Conservation (phyloP, 2,888 invertebrate species). For the Syrphus vitripennis region DNA sequence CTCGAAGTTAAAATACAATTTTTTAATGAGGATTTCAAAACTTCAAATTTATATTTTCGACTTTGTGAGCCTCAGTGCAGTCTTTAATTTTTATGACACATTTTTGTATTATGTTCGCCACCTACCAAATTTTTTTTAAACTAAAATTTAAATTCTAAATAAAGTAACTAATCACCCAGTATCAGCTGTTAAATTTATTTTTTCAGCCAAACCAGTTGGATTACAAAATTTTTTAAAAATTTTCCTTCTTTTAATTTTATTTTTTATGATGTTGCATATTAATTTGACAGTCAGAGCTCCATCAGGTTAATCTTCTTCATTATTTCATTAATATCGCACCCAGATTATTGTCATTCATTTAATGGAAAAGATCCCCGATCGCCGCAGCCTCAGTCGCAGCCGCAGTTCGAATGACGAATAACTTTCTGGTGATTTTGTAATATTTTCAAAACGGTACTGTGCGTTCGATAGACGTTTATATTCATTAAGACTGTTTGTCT, state of each 20-base stretch:
- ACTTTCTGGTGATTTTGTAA: constrained; percentile 32
- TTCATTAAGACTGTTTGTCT: constrained; percentile 43
- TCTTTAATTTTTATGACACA: too few relatives aligned
- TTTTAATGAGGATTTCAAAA: too few relatives aligned
- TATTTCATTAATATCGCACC: constrained; percentile 45
- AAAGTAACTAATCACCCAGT: neutral
- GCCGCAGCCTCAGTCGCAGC: neutral
- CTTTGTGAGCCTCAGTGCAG: too few relatives aligned
- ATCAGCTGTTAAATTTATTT: neutral
- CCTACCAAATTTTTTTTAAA: too few relatives aligned
- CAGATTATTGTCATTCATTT: constrained; percentile 21
- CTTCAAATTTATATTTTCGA: too few relatives aligned
- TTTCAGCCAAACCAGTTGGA: neutral
- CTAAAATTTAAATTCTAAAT: neutral
- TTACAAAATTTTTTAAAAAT: neutral
- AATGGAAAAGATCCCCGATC: neutral
- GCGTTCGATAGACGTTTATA: constrained; percentile 31
- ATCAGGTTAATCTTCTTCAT: constrained; percentile 41
- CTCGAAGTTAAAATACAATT: too few relatives aligned
- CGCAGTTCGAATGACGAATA: constrained; percentile 2
- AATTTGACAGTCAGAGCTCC: constrained; percentile 31
- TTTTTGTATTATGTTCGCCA: too few relatives aligned
- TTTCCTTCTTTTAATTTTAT: neutral
- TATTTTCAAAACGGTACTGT: neutral
- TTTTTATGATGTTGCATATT: neutral